phyloP scores from a whole-genome alignment of 1,140 invertebrate genomes.

The Carcinoscorpius rotundicauda region DNA sequence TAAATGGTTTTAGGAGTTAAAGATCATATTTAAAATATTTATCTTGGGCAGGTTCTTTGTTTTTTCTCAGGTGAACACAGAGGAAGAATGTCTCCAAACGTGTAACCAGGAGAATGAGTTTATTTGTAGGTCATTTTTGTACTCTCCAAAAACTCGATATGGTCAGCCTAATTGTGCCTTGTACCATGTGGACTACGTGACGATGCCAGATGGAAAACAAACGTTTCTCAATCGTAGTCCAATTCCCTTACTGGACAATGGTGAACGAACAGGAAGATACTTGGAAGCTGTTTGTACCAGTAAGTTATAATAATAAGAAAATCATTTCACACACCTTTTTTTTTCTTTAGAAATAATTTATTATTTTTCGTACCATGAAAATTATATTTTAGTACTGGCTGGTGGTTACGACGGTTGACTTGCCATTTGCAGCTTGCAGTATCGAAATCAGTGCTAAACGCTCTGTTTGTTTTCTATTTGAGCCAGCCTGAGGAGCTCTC shows the following conservation, averaged over 20 bases:
- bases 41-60: too few relatives aligned
- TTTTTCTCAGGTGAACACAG: slow-evolving; percentile 34
- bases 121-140: slow-evolving; percentile 78
- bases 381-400: too few relatives aligned
- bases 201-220: slow-evolving; percentile 74
- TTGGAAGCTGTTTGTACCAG: slow-evolving; percentile 64
- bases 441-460: too few relatives aligned
- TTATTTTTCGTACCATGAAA: too few relatives aligned
- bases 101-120: slow-evolving; percentile 88
- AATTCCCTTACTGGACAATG: slow-evolving; percentile 77
- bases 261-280: slow-evolving; percentile 73
- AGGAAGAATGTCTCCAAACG: slow-evolving; percentile 67
- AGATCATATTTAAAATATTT: too few relatives aligned
- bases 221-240: slow-evolving; percentile 60
- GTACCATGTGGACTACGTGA: slow-evolving; percentile 83
- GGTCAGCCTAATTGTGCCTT: slow-evolving; percentile 60
- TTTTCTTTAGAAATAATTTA: too few relatives aligned
- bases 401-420: too few relatives aligned
- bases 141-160: slow-evolving; percentile 30
- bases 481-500: too few relatives aligned
- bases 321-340: too few relatives aligned
- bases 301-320: neutral
- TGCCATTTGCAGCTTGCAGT: too few relatives aligned
- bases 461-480: too few relatives aligned
- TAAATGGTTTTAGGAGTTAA: too few relatives aligned